phyloP scores from a whole-genome alignment of 1,140 invertebrate genomes.

The Daktulosphaira vitifoliae region DNA sequence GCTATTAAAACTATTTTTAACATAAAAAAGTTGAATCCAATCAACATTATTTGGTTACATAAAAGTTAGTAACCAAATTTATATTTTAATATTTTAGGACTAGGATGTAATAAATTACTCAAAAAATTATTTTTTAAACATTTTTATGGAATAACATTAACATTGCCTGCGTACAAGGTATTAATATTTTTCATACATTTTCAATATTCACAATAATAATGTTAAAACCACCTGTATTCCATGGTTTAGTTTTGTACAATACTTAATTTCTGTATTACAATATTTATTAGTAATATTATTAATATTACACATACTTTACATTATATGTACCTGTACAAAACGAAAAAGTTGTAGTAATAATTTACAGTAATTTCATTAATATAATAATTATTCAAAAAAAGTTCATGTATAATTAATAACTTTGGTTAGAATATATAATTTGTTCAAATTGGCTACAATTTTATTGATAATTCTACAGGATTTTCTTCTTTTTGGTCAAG shows the following conservation, averaged over 20 bases:
- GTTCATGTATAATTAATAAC: slow-evolving; percentile 30
- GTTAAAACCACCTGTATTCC: slow-evolving; percentile 31
- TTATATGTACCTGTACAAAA: slow-evolving; percentile 29
- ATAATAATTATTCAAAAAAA: slow-evolving; percentile 9
- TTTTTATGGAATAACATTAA: slow-evolving; percentile 32
- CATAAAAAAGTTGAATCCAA: too few relatives aligned
- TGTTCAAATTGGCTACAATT: slow-evolving; percentile 32
- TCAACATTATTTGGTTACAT: too few relatives aligned
- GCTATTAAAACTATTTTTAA: too few relatives aligned
- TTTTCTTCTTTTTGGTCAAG: slow-evolving; percentile 27
- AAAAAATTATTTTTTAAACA: too few relatives aligned
- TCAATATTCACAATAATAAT: slow-evolving; percentile 28
- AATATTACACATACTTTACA: slow-evolving; percentile 29
- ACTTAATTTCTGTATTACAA: slow-evolving; percentile 28
- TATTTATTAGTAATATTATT: slow-evolving; percentile 28
- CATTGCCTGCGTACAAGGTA: slow-evolving; percentile 29
- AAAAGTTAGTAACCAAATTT: too few relatives aligned
- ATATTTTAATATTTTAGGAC: too few relatives aligned
- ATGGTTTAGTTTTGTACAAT: slow-evolving; percentile 30
- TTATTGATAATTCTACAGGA: slow-evolving; percentile 23
- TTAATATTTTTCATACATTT: slow-evolving; percentile 27
- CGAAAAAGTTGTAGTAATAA: slow-evolving; percentile 3
- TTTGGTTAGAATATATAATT: slow-evolving; percentile 32
- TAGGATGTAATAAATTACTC: too few relatives aligned
- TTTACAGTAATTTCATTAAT: slow-evolving; percentile 16